phyloP scores from a whole-genome alignment of 2,888 invertebrate species.

The Augiades crinisus region DNA sequence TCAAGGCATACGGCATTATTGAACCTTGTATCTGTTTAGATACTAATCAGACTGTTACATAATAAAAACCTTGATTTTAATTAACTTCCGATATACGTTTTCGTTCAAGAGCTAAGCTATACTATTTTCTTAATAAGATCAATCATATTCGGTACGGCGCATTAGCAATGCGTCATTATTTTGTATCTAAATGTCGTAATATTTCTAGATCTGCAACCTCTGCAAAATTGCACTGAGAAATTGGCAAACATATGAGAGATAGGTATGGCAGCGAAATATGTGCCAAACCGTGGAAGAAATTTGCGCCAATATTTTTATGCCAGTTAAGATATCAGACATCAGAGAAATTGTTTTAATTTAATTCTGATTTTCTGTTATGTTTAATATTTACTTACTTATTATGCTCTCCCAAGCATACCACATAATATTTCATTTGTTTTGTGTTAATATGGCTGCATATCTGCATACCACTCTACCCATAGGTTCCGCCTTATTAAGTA shows the following conservation, averaged over 20 bases:
- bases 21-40: slow-evolving; percentile 6
- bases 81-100: slow-evolving; percentile 1
- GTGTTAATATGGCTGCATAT: too few relatives aligned
- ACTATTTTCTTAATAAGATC: not conserved
- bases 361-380: not conserved
- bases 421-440: too few relatives aligned
- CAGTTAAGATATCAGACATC: not conserved
- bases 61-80: slow-evolving; percentile 23
- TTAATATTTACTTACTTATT: too few relatives aligned
- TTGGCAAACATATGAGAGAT: slow-evolving; percentile 4
- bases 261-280: not conserved
- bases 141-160: too few relatives aligned
- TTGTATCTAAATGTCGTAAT: not conserved
- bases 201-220: not conserved
- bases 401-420: too few relatives aligned
- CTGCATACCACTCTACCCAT: too few relatives aligned
- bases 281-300: not conserved
- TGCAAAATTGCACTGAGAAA: not conserved
- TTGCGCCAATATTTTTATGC: not conserved
- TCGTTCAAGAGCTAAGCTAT: not conserved
- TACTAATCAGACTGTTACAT: slow-evolving; percentile 2
- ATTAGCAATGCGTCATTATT: not conserved
- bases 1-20: slow-evolving; percentile 33
- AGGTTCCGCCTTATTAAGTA: too few relatives aligned
- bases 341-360: not conserved